Conservation (phyloP, 2,113 vertebrate genomes). For the Zingel zingel region DNA sequence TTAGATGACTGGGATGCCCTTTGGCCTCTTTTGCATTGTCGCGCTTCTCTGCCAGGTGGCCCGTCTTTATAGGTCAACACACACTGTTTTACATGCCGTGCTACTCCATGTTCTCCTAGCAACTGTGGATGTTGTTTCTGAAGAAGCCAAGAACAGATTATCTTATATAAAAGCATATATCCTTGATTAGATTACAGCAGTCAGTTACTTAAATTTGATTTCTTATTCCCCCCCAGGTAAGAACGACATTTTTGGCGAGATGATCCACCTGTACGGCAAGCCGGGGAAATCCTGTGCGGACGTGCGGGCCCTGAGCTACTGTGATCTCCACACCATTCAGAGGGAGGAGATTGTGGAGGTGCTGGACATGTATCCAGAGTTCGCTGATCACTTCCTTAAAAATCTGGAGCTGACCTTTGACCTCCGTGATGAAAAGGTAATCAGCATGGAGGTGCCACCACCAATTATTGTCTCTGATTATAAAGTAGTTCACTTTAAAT, state of each 20-base stretch:
- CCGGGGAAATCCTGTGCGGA: slow-evolving; percentile 95
- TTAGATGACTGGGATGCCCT: slow-evolving; percentile 15
- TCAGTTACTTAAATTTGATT: not conserved
- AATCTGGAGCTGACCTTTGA: slow-evolving; percentile 98
- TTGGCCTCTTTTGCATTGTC: slow-evolving; percentile 25
- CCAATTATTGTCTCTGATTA: not conserved
- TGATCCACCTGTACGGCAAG: slow-evolving; percentile 94
- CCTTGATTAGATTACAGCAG: not conserved
- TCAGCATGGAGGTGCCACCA: no score
- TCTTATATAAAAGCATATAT: not conserved
- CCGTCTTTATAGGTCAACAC: slow-evolving; percentile 31
- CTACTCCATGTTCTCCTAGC: not conserved
- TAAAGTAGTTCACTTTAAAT: slow-evolving; percentile 8
- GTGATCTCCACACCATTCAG: slow-evolving; percentile 96
- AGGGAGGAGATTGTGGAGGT: slow-evolving; percentile 96
- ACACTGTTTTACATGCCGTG: slow-evolving; percentile 1
- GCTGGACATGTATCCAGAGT: slow-evolving; percentile 99
- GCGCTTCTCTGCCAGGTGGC: slow-evolving; percentile 17
- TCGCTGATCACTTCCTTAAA: slow-evolving; percentile 94
- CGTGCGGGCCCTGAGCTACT: slow-evolving; percentile 94
- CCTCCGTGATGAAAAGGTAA: slow-evolving; percentile 90
- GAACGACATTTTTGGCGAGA: slow-evolving; percentile 98
- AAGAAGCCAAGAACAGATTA: not conserved
- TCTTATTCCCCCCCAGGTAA: slow-evolving; percentile 86
- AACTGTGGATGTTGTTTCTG: not conserved